Percentiles rank a stretch among this genome's conserved stretches.
phyloP scores from a whole-genome alignment of 2,797 vertebrate genomes.

The Falco naumanni region DNA sequence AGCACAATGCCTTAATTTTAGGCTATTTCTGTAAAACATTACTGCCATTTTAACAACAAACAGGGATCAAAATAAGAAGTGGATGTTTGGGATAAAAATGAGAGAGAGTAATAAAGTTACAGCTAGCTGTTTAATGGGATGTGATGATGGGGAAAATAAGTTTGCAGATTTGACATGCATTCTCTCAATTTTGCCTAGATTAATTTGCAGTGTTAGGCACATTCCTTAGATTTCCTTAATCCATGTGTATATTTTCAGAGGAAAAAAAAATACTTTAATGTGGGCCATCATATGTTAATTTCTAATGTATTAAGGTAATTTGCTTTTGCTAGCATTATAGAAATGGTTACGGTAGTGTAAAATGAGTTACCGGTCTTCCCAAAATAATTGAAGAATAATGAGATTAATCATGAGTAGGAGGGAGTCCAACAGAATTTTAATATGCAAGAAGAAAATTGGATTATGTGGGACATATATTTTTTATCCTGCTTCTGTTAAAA shows the following conservation, averaged over 20 bases:
- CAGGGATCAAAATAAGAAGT: neutral
- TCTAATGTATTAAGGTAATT: slow-evolving; percentile 31
- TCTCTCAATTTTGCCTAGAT: neutral
- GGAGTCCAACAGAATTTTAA: neutral
- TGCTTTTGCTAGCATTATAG: slow-evolving; percentile 2
- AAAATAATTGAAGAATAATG: slow-evolving; percentile 34
- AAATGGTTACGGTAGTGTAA: neutral
- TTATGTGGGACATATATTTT: neutral
- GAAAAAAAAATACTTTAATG: neutral
- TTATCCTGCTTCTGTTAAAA: neutral
- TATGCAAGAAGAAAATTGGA: neutral
- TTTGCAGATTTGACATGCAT: neutral
- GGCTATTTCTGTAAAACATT: slow-evolving; percentile 36
- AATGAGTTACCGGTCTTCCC: slow-evolving; percentile 17
- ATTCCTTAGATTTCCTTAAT: neutral
- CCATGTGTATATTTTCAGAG: neutral
- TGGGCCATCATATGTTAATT: neutral
- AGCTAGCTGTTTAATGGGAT: slow-evolving; percentile 30
- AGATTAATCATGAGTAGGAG: slow-evolving; percentile 6
- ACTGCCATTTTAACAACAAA: slow-evolving; percentile 31
- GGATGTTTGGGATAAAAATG: neutral
- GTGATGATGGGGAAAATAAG: neutral
- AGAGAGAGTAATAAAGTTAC: neutral
- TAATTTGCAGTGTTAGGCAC: neutral
- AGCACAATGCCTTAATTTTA: slow-evolving; percentile 38